These are phyloP conservation scores for Hestina assimilis DNA, from an alignment of 1,140 invertebrate genomes.

Conservation along the genomic window DNA sequence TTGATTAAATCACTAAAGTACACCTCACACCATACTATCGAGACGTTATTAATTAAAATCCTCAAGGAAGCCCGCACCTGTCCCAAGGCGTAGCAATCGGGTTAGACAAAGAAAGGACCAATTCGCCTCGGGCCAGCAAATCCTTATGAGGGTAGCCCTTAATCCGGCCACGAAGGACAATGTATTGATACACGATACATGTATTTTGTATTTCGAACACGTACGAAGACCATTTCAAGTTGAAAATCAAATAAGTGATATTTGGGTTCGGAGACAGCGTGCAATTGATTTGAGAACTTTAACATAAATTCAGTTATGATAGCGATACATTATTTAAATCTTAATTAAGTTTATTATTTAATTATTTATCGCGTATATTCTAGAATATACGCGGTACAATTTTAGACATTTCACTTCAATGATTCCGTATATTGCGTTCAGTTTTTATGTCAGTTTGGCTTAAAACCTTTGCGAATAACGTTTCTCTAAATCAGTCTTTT, in stretches of 20 bases:
- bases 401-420: too few relatives aligned
- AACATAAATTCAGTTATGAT: too few relatives aligned
- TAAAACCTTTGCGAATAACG: too few relatives aligned
- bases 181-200: constrained; percentile 24
- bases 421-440: too few relatives aligned
- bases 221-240: constrained; percentile 5
- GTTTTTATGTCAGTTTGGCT: too few relatives aligned
- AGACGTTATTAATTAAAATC: constrained; percentile 71
- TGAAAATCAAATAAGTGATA: constrained; percentile 17
- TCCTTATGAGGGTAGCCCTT: constrained; percentile 47
- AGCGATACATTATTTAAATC: too few relatives aligned
- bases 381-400: too few relatives aligned
- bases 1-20: constrained; percentile 37
- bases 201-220: constrained; percentile 23
- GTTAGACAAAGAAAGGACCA: constrained; percentile 60
- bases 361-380: too few relatives aligned
- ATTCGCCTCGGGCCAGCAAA: constrained; percentile 51
- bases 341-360: too few relatives aligned
- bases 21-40: constrained; percentile 49
- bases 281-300: too few relatives aligned
- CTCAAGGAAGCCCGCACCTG: constrained; percentile 57
- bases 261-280: neutral
- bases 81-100: constrained; percentile 55
- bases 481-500: too few relatives aligned
- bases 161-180: constrained; percentile 50